Base-by-base conservation (phyloP, 2,797 vertebrate genomes). In the Eulemur rubriventer region DNA sequence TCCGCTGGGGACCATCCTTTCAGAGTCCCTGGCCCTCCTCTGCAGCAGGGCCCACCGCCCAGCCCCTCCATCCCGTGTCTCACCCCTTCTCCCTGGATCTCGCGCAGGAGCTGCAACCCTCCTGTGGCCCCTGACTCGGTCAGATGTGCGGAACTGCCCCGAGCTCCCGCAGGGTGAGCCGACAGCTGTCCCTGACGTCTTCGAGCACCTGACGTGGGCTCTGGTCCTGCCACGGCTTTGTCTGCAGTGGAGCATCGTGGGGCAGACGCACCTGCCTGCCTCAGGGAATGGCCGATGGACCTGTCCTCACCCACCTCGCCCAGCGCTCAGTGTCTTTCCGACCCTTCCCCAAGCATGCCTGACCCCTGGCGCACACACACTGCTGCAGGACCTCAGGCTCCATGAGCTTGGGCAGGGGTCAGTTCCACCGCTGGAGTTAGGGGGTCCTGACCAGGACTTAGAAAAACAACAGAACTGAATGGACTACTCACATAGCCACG, bases 401-500 rank as follows among this genome's bases (percentile, higher is more conserved):
- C 18, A 0, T n/a, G 30, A 33, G 20, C 30, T 1, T 6, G 24
- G 24, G 35, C 22, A 55, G n/a, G 26, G 52, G n/a, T 76, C n/a
- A 38, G 26, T 22, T 35, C 9, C 10, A n/a, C 28, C 35, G 30
- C 78, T 59, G 35, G 26, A 30, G 52, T 26, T 80, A 80, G 26
- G 30, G 26, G 52, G 16, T 80, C 55, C 55, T 59, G 78, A 41
- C 9, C 3, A 41, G 38, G 78, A 59, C 35, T 59, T 26, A 59
- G 78, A 20, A 76, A 75, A 76, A 59, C 16, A 30, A 28, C 16
- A 28, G 78, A 57, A 7, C 28, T 17, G 22, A 11, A 18, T 35
- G 24, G 8, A 59, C 0, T 2, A 4, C 76, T 50, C 35, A 2
- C 22, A 17, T 9, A 4, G 2, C 2, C 7, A 14, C 4, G 4